A percentile compares a stretch with the other conserved stretches of the same genome.
These are phyloP conservation scores for Rousettus leschenaultii DNA, from an alignment of 2,113 vertebrate species.

Conservation along the genomic window DNA sequence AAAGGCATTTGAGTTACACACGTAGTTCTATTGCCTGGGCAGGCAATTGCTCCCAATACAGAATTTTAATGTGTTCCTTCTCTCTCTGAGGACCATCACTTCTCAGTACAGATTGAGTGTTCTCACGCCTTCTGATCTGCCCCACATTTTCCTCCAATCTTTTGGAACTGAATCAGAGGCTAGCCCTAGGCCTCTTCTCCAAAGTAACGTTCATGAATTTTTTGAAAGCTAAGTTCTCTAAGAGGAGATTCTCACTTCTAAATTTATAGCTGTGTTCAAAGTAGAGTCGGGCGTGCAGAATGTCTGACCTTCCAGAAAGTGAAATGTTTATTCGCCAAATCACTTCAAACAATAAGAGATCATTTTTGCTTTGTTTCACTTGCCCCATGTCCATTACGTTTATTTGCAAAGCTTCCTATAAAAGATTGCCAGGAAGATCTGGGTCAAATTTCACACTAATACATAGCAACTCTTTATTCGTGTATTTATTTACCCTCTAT, in stretches of 20 bases:
- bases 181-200: background rate
- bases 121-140: background rate
- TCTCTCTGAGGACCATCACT: background rate
- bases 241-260: background rate
- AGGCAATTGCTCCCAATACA: background rate
- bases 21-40: background rate
- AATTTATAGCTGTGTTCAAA: background rate
- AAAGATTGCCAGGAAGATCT: background rate
- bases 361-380: background rate
- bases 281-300: background rate
- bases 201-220: background rate
- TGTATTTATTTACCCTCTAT: background rate
- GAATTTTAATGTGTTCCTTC: no score
- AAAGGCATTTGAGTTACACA: background rate
- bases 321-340: background rate
- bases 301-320: background rate
- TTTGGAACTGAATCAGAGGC: background rate
- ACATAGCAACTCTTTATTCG: background rate
- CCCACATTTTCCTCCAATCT: background rate
- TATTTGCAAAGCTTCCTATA: constrained; percentile 20
- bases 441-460: background rate
- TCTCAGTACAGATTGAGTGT: background rate
- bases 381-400: background rate
- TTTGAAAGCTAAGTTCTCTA: background rate
- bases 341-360: background rate